Conservation (phyloP, 2,797 vertebrate species). For the Parambassis ranga region DNA sequence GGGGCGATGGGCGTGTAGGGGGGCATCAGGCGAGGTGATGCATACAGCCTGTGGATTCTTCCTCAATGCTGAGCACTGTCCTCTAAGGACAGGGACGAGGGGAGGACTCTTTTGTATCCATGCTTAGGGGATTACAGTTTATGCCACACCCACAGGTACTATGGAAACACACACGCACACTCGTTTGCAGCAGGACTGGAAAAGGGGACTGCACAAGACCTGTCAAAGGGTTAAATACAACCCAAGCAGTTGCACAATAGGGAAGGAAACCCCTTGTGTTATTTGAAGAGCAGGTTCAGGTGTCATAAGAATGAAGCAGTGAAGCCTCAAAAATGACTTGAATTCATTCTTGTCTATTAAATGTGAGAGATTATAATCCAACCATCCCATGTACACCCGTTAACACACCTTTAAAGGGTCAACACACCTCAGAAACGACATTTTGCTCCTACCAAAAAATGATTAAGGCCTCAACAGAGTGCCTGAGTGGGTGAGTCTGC, state of each 20-base stretch:
- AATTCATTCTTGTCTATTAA: too few relatives aligned
- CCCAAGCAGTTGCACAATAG: not conserved
- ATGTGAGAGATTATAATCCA: too few relatives aligned
- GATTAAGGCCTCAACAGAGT: too few relatives aligned
- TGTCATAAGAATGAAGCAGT: not conserved
- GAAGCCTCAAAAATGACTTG: too few relatives aligned
- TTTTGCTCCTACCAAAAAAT: too few relatives aligned
- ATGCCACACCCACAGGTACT: constrained; percentile 32
- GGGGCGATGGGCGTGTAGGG: constrained; percentile 1
- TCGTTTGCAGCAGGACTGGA: constrained; percentile 8
- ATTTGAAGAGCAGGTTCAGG: not conserved
- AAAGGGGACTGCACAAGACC: constrained; percentile 8
- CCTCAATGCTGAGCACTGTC: not conserved
- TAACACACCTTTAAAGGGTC: too few relatives aligned
- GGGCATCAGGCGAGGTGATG: constrained; percentile 6
- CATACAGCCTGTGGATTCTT: constrained; percentile 3
- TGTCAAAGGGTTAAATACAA: constrained; percentile 33
- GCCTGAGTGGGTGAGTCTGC: too few relatives aligned
- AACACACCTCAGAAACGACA: too few relatives aligned
- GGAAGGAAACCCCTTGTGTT: not conserved
- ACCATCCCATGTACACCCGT: too few relatives aligned
- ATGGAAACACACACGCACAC: not conserved
- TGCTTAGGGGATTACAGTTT: constrained; percentile 43
- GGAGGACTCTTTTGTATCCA: constrained; percentile 30
- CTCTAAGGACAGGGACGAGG: not conserved